Evolutionary conservation across 2,888 invertebrate genomes (phyloP).

Genomic region (Ornithoptera alexandrae): DNA sequence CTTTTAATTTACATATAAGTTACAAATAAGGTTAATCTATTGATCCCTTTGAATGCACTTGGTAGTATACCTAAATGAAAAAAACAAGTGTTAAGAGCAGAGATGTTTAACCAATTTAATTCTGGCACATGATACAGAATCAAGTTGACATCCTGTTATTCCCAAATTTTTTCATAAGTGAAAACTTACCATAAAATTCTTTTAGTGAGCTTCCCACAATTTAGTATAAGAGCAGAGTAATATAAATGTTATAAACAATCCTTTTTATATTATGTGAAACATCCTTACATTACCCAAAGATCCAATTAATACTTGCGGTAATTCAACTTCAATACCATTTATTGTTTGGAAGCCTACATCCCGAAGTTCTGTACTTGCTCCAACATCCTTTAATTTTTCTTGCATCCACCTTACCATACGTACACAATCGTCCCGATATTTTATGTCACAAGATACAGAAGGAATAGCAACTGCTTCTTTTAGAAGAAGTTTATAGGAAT

Average conservation of each 20-base stretch:
- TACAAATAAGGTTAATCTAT: too few relatives aligned
- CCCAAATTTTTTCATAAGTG: too few relatives aligned
- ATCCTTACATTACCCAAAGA: constrained; percentile 83
- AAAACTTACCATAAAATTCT: too few relatives aligned
- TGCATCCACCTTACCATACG: constrained; percentile 93
- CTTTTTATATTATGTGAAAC: neutral
- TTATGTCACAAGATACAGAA: constrained; percentile 96
- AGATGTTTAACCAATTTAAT: too few relatives aligned
- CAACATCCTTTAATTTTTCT: constrained; percentile 83
- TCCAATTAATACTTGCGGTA: constrained; percentile 93
- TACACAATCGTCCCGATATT: constrained; percentile 88
- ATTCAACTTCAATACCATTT: constrained; percentile 85
- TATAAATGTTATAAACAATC: neutral
- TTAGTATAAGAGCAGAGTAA: neutral
- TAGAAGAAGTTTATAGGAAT: constrained; percentile 87
- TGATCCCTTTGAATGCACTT: too few relatives aligned
- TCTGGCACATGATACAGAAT: too few relatives aligned
- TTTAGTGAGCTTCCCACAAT: neutral
- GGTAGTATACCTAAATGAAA: too few relatives aligned
- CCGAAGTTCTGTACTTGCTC: constrained; percentile 84
- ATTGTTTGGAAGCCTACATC: constrained; percentile 89
- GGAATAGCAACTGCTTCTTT: constrained; percentile 94
- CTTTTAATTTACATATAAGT: too few relatives aligned
- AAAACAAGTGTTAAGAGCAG: too few relatives aligned
- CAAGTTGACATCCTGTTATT: too few relatives aligned